Evolutionary conservation across 2,888 invertebrate genomes (phyloP).

Genomic region (Mimumesa dahlbomi): DNA sequence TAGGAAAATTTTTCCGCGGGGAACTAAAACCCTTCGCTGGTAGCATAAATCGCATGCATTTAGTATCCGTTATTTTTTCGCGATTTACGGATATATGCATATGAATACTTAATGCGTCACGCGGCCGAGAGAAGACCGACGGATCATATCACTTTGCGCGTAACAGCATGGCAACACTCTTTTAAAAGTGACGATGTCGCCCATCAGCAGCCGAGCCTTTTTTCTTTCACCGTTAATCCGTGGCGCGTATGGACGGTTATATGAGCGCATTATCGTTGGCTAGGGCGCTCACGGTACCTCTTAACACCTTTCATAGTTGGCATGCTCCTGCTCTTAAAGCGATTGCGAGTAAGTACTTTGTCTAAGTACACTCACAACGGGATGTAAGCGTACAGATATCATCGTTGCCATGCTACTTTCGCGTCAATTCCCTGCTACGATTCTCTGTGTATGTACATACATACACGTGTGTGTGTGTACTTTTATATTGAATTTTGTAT

Average conservation of each 20-base stretch:
- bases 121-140: slow-evolving; percentile 10
- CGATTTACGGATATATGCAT: slow-evolving; percentile 50
- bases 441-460: too few relatives aligned
- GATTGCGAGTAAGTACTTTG: slow-evolving; percentile 72
- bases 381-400: slow-evolving; percentile 73
- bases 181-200: slow-evolving; percentile 51
- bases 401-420: slow-evolving; percentile 28
- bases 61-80: slow-evolving; percentile 63
- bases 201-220: slow-evolving; percentile 31
- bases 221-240: slow-evolving; percentile 53
- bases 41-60: slow-evolving; percentile 69
- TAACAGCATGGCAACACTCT: slow-evolving; percentile 39
- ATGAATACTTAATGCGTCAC: slow-evolving; percentile 61
- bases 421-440: too few relatives aligned
- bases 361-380: slow-evolving; percentile 67
- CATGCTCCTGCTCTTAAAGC: slow-evolving; percentile 69
- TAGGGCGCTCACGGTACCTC: slow-evolving; percentile 63
- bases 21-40: slow-evolving; percentile 67
- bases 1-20: slow-evolving; percentile 18
- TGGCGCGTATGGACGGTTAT: slow-evolving; percentile 43
- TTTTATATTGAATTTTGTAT: too few relatives aligned
- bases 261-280: slow-evolving; percentile 70
- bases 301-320: slow-evolving; percentile 71
- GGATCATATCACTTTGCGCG: slow-evolving; percentile 56
- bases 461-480: too few relatives aligned